Evolutionary conservation across 2,888 invertebrate species (phyloP), one percentile per base, ranked within the genome.

Genomic region (Orgyia antiqua): DNA sequence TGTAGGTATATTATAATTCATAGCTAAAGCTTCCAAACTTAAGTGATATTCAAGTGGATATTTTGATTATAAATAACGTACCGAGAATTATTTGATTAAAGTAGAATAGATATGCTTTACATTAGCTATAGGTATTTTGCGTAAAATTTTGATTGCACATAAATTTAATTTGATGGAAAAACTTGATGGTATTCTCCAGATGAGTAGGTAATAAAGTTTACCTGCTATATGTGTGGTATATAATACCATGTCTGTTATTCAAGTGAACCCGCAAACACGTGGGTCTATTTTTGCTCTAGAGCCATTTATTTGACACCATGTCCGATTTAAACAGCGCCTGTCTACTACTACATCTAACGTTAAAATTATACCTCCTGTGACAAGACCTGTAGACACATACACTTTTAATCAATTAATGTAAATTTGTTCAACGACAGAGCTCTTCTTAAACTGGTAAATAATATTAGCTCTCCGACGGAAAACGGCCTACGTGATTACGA

Each of bases 401-500:
- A 4, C 13, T 23, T 17, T 25, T 12, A 38, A 44, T 28, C 36
- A 33, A 33, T 33, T 27, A 18, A 15, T 20, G 10, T 19, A 23
- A 33, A 27, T 49, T 34, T 32, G 26, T 36, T 27, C 26, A 25
- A 33, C n/a, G 19, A 20, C 7, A 33, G 26, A 39, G 65, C 24
- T 59, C 62, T 45, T 24, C 20, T 39, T 58, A 58, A 8, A 43
- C 23, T 61, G 67, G 69, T 53, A 48, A 45, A 53, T 52, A 57
- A 68, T 66, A 62, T 68, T 64, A 61, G 56, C 58, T 50, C 56
- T 49, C 58, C 59, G 51, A 30, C 47, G 62, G 65, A 56, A 66
- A 66, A 46, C 60, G 56, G 45, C 53, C 58, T 55, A 58, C 78
- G 76, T 79, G 78, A 69, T 74, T 60, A 59, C 59, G 76, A 77